Conservation (phyloP, 2,888 invertebrate genomes). For the Norana najaformis region DNA sequence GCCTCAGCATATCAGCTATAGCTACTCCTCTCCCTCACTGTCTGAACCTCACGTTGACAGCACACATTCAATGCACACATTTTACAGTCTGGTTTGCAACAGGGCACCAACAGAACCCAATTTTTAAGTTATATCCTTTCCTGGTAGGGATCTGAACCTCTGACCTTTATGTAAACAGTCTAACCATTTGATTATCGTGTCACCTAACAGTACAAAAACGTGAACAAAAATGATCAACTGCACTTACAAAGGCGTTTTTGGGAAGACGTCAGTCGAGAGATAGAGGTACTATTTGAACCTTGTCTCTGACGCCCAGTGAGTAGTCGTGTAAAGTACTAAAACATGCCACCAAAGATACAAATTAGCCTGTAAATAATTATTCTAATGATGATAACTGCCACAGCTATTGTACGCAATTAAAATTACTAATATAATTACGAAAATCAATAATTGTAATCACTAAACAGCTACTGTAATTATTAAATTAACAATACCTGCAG, state of each 20-base stretch:
- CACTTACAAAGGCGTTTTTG: background rate
- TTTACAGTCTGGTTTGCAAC: background rate
- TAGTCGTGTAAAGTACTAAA: background rate
- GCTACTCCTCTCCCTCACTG: background rate
- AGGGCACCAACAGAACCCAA: background rate
- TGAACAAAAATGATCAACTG: background rate
- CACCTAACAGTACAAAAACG: background rate
- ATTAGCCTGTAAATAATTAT: background rate
- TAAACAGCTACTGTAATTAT: background rate
- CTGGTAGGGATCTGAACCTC: background rate
- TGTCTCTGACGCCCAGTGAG: background rate
- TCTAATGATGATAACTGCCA: background rate
- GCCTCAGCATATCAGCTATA: background rate
- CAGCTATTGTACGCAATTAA: too few relatives aligned
- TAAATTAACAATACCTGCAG: too few relatives aligned
- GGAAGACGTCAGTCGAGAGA: background rate
- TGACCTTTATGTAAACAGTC: background rate
- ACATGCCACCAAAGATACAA: background rate
- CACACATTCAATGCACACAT: background rate
- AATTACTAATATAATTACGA: background rate
- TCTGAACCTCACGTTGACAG: background rate
- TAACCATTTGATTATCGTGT: background rate
- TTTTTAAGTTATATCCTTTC: background rate
- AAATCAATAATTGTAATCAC: too few relatives aligned
- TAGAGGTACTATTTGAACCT: background rate